These are phyloP conservation scores for Petrophora chlorosata DNA, from an alignment of 2,888 invertebrate genomes.

Conservation along the genomic window DNA sequence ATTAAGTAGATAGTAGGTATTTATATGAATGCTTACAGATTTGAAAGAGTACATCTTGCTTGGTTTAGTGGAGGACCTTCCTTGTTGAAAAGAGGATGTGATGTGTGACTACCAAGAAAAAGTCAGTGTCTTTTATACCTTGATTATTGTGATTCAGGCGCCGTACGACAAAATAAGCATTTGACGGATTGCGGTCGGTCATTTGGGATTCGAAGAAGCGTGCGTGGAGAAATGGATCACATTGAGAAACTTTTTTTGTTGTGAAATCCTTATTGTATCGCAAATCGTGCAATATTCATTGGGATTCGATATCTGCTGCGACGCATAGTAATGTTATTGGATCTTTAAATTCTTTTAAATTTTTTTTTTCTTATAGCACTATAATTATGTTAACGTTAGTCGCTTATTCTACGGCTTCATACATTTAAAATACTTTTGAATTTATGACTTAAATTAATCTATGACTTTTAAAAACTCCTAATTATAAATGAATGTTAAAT, in stretches of 20 bases:
- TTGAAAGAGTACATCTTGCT: conserved; percentile 79
- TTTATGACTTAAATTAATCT: too few species aligned
- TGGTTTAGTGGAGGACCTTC: conserved; percentile 70
- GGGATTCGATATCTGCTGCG: conserved; percentile 21
- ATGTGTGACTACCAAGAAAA: conserved; percentile 67
- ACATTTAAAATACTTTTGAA: too few species aligned
- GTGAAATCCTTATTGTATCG: conserved; percentile 57
- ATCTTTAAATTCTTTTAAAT: conserved; percentile 9
- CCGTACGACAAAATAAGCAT: conserved; percentile 69
- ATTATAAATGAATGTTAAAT: too few species aligned
- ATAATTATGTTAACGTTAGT: too few species aligned
- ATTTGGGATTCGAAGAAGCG: conserved; percentile 75
- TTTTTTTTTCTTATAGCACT: too few species aligned
- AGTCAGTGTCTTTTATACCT: conserved; percentile 71
- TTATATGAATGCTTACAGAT: conserved; percentile 77
- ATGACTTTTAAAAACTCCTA: too few species aligned
- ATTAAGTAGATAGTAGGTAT: conserved; percentile 1
- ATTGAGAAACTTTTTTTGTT: conserved; percentile 68
- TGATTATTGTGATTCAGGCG: conserved; percentile 74
- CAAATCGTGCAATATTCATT: conserved; percentile 37
- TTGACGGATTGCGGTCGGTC: conserved; percentile 72
- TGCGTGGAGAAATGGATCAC: conserved; percentile 77
- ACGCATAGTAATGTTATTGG: conserved; percentile 14
- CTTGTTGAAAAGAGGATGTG: conserved; percentile 71
- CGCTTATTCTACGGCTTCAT: too few species aligned